A percentile compares a stretch with the other conserved stretches of the same genome.
These are phyloP conservation scores for Thryonomys swinderianus DNA, from an alignment of 2,113 vertebrate species.

Conservation along the genomic window DNA sequence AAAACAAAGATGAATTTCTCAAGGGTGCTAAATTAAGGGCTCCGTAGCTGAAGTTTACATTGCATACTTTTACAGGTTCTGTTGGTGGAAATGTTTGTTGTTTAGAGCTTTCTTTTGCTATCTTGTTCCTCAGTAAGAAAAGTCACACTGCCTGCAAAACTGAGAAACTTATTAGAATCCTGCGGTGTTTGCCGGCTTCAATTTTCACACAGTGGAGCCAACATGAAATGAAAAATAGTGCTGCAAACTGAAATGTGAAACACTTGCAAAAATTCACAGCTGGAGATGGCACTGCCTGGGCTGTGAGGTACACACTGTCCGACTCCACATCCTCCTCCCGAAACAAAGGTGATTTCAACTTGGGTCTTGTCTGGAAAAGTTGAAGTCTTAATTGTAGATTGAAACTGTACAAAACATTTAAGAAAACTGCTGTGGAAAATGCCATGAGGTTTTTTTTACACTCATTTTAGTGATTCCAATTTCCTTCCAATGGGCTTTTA, in stretches of 20 bases:
- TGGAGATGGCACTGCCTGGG: neutral
- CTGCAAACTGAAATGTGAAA: neutral
- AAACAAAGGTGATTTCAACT: neutral
- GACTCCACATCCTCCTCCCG: neutral
- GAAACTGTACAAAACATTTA: neutral
- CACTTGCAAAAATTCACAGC: constrained; percentile 63
- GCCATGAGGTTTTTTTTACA: neutral
- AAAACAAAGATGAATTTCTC: constrained; percentile 1
- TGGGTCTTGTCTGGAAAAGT: neutral
- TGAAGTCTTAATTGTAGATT: neutral
- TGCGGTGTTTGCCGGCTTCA: constrained; percentile 22
- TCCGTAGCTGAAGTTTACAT: constrained; percentile 19
- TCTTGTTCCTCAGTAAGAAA: constrained; percentile 51
- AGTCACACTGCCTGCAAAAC: constrained; percentile 59
- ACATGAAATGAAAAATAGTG: neutral
- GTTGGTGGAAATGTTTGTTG: constrained; percentile 57
- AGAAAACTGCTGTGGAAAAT: constrained; percentile 18
- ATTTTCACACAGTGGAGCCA: constrained; percentile 61
- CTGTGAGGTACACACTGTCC: neutral
- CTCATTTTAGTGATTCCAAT: constrained; percentile 29
- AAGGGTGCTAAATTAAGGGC: constrained; percentile 25
- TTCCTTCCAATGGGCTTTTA: constrained; percentile 3
- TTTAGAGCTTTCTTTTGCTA: constrained; percentile 56
- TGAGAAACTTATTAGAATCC: constrained; percentile 68
- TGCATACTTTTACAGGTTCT: constrained; percentile 46